Evolutionary conservation across 2,888 invertebrate species (phyloP).

Genomic region (Folsomia candida): DNA sequence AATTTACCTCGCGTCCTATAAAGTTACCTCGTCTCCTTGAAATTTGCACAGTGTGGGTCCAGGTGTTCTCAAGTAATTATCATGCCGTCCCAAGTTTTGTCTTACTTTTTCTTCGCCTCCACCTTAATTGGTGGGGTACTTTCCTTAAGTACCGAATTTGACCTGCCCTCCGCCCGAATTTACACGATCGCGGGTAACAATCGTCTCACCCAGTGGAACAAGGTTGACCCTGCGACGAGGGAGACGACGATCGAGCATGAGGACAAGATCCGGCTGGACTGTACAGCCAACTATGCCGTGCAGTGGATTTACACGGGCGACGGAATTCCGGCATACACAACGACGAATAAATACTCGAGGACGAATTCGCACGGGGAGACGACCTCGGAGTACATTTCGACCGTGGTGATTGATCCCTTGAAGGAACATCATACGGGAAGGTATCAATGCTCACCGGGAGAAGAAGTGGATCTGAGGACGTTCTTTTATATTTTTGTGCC

Average conservation of each 20-base stretch:
- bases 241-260: conserved; percentile 39
- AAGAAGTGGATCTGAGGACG: conserved; percentile 26
- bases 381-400: conserved; percentile 30
- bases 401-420: conserved; percentile 33
- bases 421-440: conserved; percentile 48
- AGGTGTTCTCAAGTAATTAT: too few relatives aligned
- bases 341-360: conserved; percentile 31
- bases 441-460: conserved; percentile 43
- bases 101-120: too few relatives aligned
- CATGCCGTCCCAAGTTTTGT: too few relatives aligned
- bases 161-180: conserved; percentile 27
- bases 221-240: conserved; percentile 27
- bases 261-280: conserved; percentile 41
- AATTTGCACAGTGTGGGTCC: too few relatives aligned
- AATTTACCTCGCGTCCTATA: too few relatives aligned
- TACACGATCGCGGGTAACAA: conserved; percentile 39
- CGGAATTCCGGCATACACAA: conserved; percentile 43
- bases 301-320: conserved; percentile 48
- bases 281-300: conserved; percentile 43
- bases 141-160: conserved; percentile 5
- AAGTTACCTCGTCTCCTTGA: too few relatives aligned
- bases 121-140: too few relatives aligned
- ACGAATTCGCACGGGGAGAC: conserved; percentile 21
- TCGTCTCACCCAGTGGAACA: conserved; percentile 34
- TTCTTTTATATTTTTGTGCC: conserved; percentile 47